Conservation (phyloP, 1,140 invertebrate species). For the Drosophila seguyi region DNA sequence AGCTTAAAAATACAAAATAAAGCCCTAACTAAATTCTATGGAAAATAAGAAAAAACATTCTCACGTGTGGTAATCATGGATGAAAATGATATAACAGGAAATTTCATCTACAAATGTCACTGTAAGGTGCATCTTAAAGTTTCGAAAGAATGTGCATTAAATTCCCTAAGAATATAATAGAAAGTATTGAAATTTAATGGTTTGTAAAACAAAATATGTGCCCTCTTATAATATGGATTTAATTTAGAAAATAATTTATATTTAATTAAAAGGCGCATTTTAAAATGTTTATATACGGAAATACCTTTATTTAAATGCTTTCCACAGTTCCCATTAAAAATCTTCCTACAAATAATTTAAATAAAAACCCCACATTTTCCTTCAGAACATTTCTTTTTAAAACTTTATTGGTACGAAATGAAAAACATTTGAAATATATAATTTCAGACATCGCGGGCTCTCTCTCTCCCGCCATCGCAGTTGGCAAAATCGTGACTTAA, state of each 20-base stretch:
- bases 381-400: constrained; percentile 12
- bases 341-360: background rate
- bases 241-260: too few species aligned
- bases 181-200: background rate
- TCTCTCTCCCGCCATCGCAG: background rate
- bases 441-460: constrained; percentile 4
- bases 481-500: constrained; percentile 38
- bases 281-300: background rate
- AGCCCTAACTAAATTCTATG: too few species aligned
- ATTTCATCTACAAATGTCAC: too few species aligned
- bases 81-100: too few species aligned
- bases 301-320: background rate
- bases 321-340: background rate
- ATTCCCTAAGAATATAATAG: too few species aligned
- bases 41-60: too few species aligned
- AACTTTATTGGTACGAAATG: constrained; percentile 26
- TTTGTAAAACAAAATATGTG: background rate
- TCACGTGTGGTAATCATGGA: too few species aligned
- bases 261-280: background rate
- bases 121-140: background rate
- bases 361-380: background rate
- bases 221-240: background rate
- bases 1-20: too few species aligned
- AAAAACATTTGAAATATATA: background rate
- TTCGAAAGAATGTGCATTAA: background rate